Evolutionary conservation across 2,113 vertebrate species (phyloP).

Genomic region (Myrmecophaga tridactyla): DNA sequence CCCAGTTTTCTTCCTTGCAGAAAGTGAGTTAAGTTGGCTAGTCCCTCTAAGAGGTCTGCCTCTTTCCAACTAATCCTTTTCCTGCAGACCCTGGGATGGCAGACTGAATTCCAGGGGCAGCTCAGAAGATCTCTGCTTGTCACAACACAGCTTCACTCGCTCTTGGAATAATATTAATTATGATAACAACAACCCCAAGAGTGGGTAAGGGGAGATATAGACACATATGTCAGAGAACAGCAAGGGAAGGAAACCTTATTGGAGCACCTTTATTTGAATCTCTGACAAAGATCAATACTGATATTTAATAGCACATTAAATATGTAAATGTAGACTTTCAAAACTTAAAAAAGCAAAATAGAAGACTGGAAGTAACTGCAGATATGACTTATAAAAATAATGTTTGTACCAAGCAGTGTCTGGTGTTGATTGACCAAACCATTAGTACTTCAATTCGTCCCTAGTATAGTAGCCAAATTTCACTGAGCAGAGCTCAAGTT

Average conservation of each 20-base stretch:
- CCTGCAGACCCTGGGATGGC: background rate
- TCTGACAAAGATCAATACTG: background rate
- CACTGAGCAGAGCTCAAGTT: background rate
- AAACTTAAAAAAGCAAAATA: background rate
- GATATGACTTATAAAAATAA: slow-evolving; percentile 16
- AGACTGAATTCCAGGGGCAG: background rate
- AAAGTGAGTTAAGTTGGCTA: background rate
- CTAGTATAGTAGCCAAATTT: background rate
- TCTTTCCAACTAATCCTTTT: background rate
- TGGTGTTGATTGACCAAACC: background rate
- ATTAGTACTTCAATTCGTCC: background rate
- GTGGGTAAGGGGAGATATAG: background rate
- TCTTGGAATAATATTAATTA: background rate
- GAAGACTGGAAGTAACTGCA: background rate
- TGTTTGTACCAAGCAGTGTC: background rate
- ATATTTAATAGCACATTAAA: slow-evolving; percentile 21
- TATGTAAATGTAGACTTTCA: background rate
- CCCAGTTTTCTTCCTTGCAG: background rate
- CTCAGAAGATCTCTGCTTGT: background rate
- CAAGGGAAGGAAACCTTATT: background rate
- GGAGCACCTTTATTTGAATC: background rate
- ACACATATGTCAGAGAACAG: background rate
- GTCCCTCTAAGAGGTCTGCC: background rate
- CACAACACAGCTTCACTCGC: background rate
- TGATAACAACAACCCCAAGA: background rate